These are phyloP conservation scores for Spizaetus ornatus DNA, from an alignment of 2,113 vertebrate genomes.

Conservation along the genomic window DNA sequence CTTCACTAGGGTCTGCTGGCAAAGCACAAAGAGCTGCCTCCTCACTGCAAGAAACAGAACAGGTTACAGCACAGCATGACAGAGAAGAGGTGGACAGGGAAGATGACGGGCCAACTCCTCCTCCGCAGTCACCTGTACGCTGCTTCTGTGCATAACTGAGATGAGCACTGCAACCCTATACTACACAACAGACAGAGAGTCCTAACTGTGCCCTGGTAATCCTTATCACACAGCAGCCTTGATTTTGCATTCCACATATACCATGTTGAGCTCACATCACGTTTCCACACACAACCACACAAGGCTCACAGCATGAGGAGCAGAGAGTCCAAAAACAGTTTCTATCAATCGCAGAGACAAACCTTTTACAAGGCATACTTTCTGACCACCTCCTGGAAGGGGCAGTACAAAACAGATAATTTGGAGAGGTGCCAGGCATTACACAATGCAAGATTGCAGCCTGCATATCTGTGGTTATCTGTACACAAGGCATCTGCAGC, in stretches of 20 bases:
- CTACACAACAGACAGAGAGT: neutral
- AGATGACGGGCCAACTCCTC: neutral
- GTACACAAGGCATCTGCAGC: neutral
- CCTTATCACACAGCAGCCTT: neutral
- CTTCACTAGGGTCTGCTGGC: neutral
- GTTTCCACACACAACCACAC: neutral
- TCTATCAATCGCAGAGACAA: neutral
- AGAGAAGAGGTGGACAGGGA: neutral
- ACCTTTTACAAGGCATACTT: neutral
- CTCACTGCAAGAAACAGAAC: neutral
- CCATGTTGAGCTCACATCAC: rapidly evolving
- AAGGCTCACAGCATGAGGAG: neutral
- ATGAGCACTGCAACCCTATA: neutral
- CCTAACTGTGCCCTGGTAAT: neutral
- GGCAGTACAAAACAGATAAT: neutral
- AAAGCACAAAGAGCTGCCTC: neutral
- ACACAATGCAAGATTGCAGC: neutral
- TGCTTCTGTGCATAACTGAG: neutral
- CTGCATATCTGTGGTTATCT: neutral
- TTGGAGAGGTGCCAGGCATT: neutral
- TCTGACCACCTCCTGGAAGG: neutral
- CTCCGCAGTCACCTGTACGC: rapidly evolving
- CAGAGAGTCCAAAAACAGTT: neutral
- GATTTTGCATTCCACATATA: neutral
- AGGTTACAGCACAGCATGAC: neutral